Conservation (phyloP, 2,113 vertebrate species). For the Phalacrocorax carbo region DNA sequence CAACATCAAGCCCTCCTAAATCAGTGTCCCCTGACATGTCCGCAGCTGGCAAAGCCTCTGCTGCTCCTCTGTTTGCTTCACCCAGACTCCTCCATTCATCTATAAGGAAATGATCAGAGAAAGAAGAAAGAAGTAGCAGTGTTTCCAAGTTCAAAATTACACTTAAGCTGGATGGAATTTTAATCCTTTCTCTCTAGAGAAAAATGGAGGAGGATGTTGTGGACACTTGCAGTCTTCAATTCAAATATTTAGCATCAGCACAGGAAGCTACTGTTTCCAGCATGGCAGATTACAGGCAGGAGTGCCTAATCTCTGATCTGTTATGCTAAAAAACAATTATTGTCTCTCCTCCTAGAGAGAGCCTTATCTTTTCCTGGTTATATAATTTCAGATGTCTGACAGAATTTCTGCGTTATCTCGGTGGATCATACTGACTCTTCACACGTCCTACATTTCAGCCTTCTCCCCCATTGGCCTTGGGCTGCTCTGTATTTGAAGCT, state of each 20-base stretch:
- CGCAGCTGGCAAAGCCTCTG: background rate
- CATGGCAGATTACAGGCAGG: constrained; percentile 10
- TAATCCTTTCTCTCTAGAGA: constrained; percentile 20
- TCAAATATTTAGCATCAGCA: constrained; percentile 50
- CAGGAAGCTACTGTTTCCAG: constrained; percentile 64
- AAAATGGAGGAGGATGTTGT: background rate
- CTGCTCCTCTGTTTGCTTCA: background rate
- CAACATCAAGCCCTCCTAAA: background rate
- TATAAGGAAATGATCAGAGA: background rate
- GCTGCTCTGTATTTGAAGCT: background rate
- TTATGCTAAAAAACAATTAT: constrained; percentile 72
- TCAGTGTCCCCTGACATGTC: background rate
- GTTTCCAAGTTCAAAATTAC: constrained; percentile 41
- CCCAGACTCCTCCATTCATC: background rate
- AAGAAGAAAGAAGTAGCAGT: background rate
- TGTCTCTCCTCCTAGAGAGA: constrained; percentile 64
- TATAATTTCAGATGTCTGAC: constrained; percentile 58
- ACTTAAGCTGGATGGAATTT: constrained; percentile 34
- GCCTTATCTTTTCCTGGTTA: constrained; percentile 55
- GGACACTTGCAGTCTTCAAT: constrained; percentile 9
- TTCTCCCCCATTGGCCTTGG: constrained; percentile 10
- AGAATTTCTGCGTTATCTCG: constrained; percentile 62
- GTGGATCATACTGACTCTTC: constrained; percentile 57
- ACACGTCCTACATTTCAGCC: background rate
- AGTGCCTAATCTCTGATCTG: constrained; percentile 67